Percentiles rank a stretch among this genome's conserved stretches.
Evolutionary conservation across 2,888 invertebrate species (phyloP).

Genomic region (Trissoscelio sp.): DNA sequence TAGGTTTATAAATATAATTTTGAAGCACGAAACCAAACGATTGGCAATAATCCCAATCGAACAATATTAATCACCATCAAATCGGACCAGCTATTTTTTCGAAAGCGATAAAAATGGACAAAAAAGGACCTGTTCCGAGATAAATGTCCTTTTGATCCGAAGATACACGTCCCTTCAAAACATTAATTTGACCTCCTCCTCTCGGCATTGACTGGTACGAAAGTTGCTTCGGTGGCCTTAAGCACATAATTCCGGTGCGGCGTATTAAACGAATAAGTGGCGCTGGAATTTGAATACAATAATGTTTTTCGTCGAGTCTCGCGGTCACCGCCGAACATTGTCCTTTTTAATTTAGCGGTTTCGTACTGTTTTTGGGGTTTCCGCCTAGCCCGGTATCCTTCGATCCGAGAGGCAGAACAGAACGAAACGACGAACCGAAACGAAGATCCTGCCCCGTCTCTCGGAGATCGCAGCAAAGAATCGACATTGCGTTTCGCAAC

Average conservation of each 20-base stretch:
- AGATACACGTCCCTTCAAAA: conserved; percentile 43
- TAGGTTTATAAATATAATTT: no score
- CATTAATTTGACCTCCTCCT: conserved; percentile 43
- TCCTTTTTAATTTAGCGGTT: conserved; percentile 64
- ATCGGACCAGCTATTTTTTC: no score
- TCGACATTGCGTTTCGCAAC: conserved; percentile 74
- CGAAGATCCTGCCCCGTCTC: conserved; percentile 67
- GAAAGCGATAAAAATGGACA: no score
- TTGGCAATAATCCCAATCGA: no score
- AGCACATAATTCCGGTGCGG: conserved; percentile 29
- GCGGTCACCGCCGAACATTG: conserved; percentile 53
- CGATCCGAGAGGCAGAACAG: conserved; percentile 52
- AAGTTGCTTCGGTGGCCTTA: conserved; percentile 12
- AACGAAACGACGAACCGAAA: conserved; percentile 60
- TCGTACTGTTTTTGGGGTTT: conserved; percentile 60
- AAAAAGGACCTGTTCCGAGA: conserved; percentile 2
- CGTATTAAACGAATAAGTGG: conserved; percentile 53
- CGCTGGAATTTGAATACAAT: conserved; percentile 64
- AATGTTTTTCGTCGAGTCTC: conserved; percentile 47
- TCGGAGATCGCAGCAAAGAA: conserved; percentile 69
- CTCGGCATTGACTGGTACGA: conserved; percentile 25
- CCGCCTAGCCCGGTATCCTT: conserved; percentile 43
- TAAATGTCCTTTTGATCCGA: conserved; percentile 34
- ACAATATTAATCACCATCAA: no score
- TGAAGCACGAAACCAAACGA: no score